A percentile compares a stretch with the other conserved stretches of the same genome.
Evolutionary conservation across 2,113 vertebrate genomes (phyloP).

Genomic region (Mus pahari): DNA sequence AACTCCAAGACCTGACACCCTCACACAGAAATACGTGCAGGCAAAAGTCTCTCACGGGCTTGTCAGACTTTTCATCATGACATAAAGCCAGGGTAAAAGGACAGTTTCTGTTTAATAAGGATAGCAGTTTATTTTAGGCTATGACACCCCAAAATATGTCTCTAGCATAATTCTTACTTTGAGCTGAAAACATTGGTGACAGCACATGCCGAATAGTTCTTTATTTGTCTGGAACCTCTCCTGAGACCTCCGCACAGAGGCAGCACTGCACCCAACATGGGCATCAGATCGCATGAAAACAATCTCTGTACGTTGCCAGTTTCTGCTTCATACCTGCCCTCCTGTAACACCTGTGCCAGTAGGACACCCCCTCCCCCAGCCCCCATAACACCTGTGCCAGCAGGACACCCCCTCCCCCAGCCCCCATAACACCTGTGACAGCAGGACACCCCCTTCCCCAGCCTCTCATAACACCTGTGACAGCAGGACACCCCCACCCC

Average conservation of each 20-base stretch:
- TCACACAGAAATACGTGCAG: no score
- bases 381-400: no score
- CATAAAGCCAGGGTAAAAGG: neutral
- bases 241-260: neutral
- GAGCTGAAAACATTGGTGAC: neutral
- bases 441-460: no score
- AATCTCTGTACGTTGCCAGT: neutral
- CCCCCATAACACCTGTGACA: no score
- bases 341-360: neutral
- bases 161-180: neutral
- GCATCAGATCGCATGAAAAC: neutral
- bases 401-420: no score
- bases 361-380: no score
- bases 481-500: no score
- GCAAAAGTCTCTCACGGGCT: neutral
- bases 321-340: neutral
- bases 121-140: neutral
- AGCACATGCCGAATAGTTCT: neutral
- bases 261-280: no score
- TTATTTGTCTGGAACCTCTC: neutral
- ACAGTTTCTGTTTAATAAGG: neutral
- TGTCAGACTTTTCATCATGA: neutral
- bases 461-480: no score
- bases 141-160: neutral
- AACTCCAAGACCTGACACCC: no score